Evolutionary conservation across 1,140 invertebrate species (phyloP).

Genomic region (Bombus sibiricus): DNA sequence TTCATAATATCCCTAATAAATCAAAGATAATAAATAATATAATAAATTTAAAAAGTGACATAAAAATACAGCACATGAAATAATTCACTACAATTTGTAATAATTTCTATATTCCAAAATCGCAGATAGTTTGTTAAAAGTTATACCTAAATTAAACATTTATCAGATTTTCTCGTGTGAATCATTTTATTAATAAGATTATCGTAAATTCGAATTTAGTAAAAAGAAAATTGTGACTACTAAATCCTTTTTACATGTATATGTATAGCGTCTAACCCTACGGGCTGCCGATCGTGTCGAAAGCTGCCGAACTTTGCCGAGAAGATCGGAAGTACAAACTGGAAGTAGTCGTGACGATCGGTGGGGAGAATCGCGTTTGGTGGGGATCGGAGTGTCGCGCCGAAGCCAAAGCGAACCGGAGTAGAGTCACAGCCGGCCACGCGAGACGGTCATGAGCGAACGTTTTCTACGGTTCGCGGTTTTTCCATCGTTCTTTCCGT

Average conservation of each 20-base stretch:
- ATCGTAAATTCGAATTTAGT: neutral
- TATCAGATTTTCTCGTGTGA: neutral
- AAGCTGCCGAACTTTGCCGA: slow-evolving; percentile 19
- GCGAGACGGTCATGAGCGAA: slow-evolving; percentile 34
- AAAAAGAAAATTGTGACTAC: too few relatives aligned
- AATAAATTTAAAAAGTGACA: neutral
- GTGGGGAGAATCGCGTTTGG: neutral
- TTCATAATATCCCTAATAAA: neutral
- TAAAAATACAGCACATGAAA: too few relatives aligned
- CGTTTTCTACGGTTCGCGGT: slow-evolving; percentile 29
- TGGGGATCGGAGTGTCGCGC: slow-evolving; percentile 30
- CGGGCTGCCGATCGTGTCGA: slow-evolving; percentile 35
- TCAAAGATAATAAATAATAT: neutral
- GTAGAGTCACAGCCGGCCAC: slow-evolving; percentile 51
- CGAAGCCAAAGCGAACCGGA: slow-evolving; percentile 48
- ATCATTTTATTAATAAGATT: neutral
- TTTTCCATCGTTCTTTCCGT: slow-evolving; percentile 31
- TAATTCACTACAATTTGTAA: too few relatives aligned
- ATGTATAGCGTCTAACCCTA: neutral
- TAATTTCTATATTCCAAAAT: neutral
- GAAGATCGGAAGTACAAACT: slow-evolving; percentile 36
- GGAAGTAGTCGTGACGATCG: neutral
- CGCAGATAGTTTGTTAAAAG: neutral
- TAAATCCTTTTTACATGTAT: neutral
- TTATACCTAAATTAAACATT: neutral